phyloP scores from a whole-genome alignment of 2,888 invertebrate genomes.

The Yponomeuta sedellus region DNA sequence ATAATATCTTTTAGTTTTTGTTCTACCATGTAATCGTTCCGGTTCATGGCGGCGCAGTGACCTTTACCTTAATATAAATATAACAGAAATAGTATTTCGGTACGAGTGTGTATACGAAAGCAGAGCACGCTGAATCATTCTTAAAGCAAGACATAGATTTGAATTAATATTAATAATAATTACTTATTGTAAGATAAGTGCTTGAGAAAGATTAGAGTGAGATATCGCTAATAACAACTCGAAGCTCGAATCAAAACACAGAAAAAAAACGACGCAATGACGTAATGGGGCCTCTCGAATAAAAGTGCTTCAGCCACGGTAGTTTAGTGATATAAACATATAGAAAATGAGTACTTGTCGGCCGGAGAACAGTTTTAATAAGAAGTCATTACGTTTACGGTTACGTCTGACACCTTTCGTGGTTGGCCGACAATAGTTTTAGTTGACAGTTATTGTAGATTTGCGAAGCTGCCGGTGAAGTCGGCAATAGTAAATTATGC shows the following conservation, averaged over 20 bases:
- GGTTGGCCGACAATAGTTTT: constrained; percentile 9
- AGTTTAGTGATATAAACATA: background rate
- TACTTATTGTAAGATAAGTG: background rate
- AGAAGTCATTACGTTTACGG: background rate
- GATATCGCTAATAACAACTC: background rate
- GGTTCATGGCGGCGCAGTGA: constrained; percentile 72
- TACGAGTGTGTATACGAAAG: background rate
- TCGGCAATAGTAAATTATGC: background rate
- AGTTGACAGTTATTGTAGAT: background rate
- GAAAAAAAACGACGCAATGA: background rate
- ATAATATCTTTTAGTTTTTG: background rate
- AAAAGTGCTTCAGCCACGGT: background rate
- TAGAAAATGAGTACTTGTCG: background rate
- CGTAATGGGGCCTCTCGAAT: background rate
- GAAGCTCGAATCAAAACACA: background rate
- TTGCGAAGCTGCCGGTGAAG: background rate
- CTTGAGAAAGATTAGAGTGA: background rate
- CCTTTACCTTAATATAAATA: constrained; percentile 35
- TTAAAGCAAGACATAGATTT: background rate
- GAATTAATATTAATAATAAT: too few species aligned
- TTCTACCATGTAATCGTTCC: constrained; percentile 43
- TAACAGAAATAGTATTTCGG: background rate
- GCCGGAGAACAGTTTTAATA: background rate
- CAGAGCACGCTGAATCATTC: background rate
- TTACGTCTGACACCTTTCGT: constrained; percentile 5